A percentile compares a stretch with the other conserved stretches of the same genome.
Conservation (phyloP, 2,113 vertebrate genomes). For the Corvus moneduloides region DNA sequence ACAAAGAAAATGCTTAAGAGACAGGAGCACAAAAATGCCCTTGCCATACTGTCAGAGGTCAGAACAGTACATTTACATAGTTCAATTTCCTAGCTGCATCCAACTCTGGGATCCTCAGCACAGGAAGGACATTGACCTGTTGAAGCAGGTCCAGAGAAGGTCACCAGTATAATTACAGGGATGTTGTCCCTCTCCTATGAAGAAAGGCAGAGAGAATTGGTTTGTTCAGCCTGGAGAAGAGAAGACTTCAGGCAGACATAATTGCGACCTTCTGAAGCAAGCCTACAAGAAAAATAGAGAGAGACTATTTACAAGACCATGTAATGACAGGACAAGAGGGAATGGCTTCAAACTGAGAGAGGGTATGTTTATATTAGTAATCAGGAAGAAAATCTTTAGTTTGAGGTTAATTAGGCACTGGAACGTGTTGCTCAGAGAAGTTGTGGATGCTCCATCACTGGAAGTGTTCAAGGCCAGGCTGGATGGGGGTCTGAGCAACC, state of each 20-base stretch:
- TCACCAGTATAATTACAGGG: not conserved
- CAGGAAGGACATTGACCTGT: not conserved
- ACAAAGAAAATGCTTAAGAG: not conserved
- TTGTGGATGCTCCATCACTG: not conserved
- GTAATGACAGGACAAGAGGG: too few relatives aligned
- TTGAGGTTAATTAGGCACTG: not conserved
- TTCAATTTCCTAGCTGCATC: not conserved
- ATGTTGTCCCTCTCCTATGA: not conserved
- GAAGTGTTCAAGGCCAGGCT: not conserved
- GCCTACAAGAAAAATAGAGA: not conserved
- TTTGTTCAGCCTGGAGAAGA: not conserved
- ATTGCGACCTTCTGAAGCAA: not conserved
- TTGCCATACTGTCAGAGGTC: not conserved
- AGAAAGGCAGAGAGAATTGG: not conserved
- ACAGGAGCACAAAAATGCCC: not conserved
- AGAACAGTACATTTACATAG: not conserved
- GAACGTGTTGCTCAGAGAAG: fast-evolving
- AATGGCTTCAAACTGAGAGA: not conserved
- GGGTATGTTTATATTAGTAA: not conserved
- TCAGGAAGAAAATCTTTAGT: not conserved
- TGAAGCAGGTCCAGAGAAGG: too few relatives aligned
- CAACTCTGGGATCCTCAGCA: not conserved
- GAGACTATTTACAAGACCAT: not conserved
- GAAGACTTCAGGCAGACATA: not conserved
- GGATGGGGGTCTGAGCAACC: too few relatives aligned